These are phyloP conservation scores for Pseudomyrmex dendroicus DNA, from an alignment of 1,140 invertebrate species.

Conservation along the genomic window DNA sequence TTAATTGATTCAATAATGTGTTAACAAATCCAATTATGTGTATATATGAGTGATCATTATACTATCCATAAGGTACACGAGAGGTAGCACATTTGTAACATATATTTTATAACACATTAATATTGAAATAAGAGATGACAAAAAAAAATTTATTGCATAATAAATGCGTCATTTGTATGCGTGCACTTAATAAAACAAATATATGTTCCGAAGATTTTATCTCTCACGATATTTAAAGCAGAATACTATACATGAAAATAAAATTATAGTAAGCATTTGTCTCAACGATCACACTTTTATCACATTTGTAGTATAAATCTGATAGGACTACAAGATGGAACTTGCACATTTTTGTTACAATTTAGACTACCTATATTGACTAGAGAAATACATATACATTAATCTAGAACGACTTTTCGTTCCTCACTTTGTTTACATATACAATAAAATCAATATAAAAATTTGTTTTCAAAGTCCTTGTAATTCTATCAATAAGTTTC, in stretches of 20 bases:
- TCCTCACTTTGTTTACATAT: no score
- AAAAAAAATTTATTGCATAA: constrained; percentile 35
- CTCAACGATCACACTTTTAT: constrained; percentile 44
- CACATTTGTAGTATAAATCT: constrained; percentile 38
- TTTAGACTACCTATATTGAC: constrained; percentile 30
- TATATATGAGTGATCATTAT: neutral
- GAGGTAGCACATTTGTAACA: constrained; percentile 58
- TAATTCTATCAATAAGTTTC: neutral
- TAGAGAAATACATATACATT: constrained; percentile 8
- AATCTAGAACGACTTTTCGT: no score
- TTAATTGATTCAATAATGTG: no score
- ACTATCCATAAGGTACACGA: constrained; percentile 37
- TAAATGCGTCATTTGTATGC: constrained; percentile 3
- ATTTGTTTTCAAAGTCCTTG: no score
- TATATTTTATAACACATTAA: constrained; percentile 38
- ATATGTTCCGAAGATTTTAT: neutral
- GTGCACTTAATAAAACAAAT: constrained; percentile 2
- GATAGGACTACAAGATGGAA: constrained; percentile 13
- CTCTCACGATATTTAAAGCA: constrained; percentile 23
- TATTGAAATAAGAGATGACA: neutral
- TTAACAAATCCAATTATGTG: neutral
- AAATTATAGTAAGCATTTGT: constrained; percentile 44
- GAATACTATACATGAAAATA: constrained; percentile 14
- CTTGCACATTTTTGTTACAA: constrained; percentile 17
- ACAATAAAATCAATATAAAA: no score